Base-by-base conservation (phyloP, 2,888 invertebrate species). In the Gandaritis pyraliata region DNA sequence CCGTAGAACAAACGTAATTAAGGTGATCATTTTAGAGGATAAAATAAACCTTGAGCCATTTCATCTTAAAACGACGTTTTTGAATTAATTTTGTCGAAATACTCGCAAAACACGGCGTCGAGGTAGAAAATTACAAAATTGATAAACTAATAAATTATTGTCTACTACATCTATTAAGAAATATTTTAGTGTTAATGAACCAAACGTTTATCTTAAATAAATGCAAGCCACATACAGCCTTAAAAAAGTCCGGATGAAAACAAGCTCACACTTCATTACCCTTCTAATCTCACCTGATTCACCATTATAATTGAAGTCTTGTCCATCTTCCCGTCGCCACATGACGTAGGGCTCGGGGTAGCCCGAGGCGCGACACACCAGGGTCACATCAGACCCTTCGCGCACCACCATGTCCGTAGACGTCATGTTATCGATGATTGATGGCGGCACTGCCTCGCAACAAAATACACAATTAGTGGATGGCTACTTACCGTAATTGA, bases 331-430 rank as follows among this genome's bases (percentile, higher is more conserved):
- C 54, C 97, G 93, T 50, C 97, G 93, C 97, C 97, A 98, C 95
- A 97, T 97, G 76, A 98, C 97, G 84, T 97, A 97, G 54, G 98
- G 98, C 80, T 97, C 97, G 0, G 97, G 97, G 86, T 96, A 97
- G 71, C 97, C 97, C 29, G 95, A 94, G 39, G 97, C 98, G 79
- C 96, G 96, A 85, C 97, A 98, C 76, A 95, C 95, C 83, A 98
- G 90, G 72, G 97, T 96, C 66, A 97, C 97, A 87, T 97, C 97
- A 63, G 96, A 95, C 11, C 96, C 96, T 88, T 98, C 98, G 58
- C 97, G 94, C 30, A 98, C 97, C 56, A 97, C 97, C 94, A 98
- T 96, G 85, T 98, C 98, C 64, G 96, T 96, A 78, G 97, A 97
- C 62, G 97, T 97, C 91, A 97, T 96, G 79, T 96, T 95, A 85